Percentiles rank a stretch among this genome's conserved stretches.
These are phyloP conservation scores for Enteromius radiatus DNA, from an alignment of 2,797 vertebrate genomes.

Conservation along the genomic window DNA sequence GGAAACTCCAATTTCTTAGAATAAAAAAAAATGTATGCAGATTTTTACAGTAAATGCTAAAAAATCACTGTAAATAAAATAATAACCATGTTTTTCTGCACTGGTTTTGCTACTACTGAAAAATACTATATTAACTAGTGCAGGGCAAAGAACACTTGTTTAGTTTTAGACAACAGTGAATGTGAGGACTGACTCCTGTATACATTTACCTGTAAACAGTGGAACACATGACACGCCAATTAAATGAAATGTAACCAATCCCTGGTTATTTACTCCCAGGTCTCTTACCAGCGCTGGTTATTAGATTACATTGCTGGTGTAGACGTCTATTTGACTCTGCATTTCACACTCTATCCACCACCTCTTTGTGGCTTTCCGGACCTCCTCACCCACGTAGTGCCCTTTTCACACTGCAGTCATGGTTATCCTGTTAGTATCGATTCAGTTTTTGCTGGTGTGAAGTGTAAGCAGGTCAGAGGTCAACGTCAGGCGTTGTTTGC, in stretches of 20 bases:
- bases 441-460: conserved; percentile 39
- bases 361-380: conserved; percentile 47
- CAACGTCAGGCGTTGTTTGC: background rate
- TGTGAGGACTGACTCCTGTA: conserved; percentile 14
- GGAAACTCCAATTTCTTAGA: background rate
- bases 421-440: conserved; percentile 46
- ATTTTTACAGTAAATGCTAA: background rate
- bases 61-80: background rate
- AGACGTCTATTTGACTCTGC: conserved; percentile 14
- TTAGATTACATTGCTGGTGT: conserved; percentile 34
- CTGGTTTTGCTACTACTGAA: background rate
- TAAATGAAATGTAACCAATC: conserved; percentile 54
- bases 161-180: background rate
- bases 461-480: conserved; percentile 5
- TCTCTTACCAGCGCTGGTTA: conserved; percentile 40
- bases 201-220: conserved; percentile 44
- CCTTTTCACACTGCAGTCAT: conserved; percentile 35
- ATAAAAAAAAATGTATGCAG: background rate
- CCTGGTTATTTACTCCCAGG: conserved; percentile 39
- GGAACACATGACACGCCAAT: conserved; percentile 41
- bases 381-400: conserved; percentile 30
- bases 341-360: conserved; percentile 31
- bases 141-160: background rate
- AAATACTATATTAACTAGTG: background rate
- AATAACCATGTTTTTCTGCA: background rate